Evolutionary conservation across 2,888 invertebrate genomes (phyloP).

Genomic region (Lasioglossum lativentre): DNA sequence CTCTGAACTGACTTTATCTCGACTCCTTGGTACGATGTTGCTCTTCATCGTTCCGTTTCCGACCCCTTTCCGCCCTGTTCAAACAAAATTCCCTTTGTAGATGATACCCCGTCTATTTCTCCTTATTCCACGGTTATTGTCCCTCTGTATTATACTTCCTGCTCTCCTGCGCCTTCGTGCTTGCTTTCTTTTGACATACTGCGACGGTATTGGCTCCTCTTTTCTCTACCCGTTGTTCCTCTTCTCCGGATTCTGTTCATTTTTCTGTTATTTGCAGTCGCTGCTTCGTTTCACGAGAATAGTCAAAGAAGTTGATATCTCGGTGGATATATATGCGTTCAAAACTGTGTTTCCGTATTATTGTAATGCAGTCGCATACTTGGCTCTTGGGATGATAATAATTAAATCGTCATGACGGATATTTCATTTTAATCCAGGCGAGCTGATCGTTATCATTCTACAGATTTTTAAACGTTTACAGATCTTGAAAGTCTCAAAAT

Average conservation of each 20-base stretch:
- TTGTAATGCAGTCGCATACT: background rate
- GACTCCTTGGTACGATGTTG: background rate
- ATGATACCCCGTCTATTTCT: background rate
- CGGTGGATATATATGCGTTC: no score
- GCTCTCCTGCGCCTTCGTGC: background rate
- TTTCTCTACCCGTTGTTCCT: background rate
- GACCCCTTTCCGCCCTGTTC: background rate
- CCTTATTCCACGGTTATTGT: background rate
- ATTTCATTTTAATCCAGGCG: no score
- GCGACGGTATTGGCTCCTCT: background rate
- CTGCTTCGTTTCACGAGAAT: background rate
- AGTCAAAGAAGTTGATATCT: background rate
- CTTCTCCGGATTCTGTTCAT: background rate
- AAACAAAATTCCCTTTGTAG: conserved; percentile 2
- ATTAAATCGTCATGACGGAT: background rate
- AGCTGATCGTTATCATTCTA: no score
- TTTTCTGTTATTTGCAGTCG: background rate
- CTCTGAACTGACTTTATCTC: background rate
- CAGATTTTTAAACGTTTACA: no score
- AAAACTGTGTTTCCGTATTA: background rate
- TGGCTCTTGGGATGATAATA: background rate
- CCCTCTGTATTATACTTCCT: background rate
- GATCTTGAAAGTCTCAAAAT: no score
- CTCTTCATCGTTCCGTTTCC: background rate
- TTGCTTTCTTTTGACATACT: background rate